Conservation (phyloP, 2,888 invertebrate species). For the Uloborus plumipes region DNA sequence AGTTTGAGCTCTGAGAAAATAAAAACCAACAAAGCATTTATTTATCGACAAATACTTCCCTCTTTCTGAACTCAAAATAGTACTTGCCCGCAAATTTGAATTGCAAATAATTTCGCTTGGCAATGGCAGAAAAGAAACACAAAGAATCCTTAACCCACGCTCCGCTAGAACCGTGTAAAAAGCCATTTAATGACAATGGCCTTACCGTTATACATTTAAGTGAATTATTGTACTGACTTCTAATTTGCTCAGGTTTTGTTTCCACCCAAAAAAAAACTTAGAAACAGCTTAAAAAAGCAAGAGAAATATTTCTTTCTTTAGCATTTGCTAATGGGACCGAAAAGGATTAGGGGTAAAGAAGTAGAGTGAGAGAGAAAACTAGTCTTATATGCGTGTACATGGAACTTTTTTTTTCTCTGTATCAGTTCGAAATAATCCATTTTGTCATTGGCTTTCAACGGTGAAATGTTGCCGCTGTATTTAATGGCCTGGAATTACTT, state of each 20-base stretch:
- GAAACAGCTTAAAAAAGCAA: conserved; percentile 38
- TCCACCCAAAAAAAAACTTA: conserved; percentile 18
- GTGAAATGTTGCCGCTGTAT: conserved; percentile 48
- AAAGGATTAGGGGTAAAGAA: conserved; percentile 54
- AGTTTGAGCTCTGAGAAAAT: conserved; percentile 29
- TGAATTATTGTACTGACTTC: conserved; percentile 55
- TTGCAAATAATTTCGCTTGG: conserved; percentile 53
- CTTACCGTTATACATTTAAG: conserved; percentile 52
- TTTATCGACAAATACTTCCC: conserved; percentile 52
- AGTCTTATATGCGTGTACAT: conserved; percentile 23
- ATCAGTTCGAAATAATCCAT: conserved; percentile 49
- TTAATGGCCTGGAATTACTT: conserved; percentile 56
- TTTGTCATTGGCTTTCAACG: conserved; percentile 55
- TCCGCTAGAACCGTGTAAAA: conserved; percentile 43
- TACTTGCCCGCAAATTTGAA: conserved; percentile 41
- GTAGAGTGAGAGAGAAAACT: conserved; percentile 22
- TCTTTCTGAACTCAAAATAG: background rate
- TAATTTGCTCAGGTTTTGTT: conserved; percentile 61
- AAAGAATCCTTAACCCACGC: conserved; percentile 44
- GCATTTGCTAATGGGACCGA: conserved; percentile 60
- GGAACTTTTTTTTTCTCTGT: conserved; percentile 32
- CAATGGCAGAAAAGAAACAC: conserved; percentile 29
- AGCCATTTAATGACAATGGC: conserved; percentile 61
- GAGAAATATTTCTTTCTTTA: conserved; percentile 51
- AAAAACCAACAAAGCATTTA: conserved; percentile 50